A percentile compares a stretch with the other conserved stretches of the same genome.
These are phyloP conservation scores for Sylvia atricapilla DNA, from an alignment of 2,113 vertebrate species.

Conservation along the genomic window DNA sequence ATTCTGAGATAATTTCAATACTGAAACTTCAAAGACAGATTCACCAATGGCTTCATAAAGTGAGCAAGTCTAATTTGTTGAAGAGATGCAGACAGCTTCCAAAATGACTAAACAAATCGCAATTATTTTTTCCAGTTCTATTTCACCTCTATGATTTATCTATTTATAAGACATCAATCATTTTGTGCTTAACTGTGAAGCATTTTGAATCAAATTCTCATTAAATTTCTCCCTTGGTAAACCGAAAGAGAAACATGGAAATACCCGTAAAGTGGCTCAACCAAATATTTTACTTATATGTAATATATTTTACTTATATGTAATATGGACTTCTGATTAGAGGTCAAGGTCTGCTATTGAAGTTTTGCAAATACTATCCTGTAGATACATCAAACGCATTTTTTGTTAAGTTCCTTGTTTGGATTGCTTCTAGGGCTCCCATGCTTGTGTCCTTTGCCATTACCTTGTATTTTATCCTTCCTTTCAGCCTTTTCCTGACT, in stretches of 20 bases:
- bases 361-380: neutral
- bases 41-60: conserved; percentile 32
- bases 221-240: conserved; percentile 30
- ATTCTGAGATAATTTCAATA: conserved; percentile 54
- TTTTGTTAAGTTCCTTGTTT: neutral
- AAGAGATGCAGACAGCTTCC: conserved; percentile 30
- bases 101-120: conserved; percentile 46
- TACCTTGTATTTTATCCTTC: neutral
- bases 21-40: conserved; percentile 56
- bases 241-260: neutral
- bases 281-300: conserved; percentile 1
- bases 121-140: neutral
- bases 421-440: neutral
- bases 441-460: neutral
- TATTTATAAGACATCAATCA: neutral
- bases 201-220: neutral
- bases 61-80: conserved; percentile 37
- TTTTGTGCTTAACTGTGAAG: neutral
- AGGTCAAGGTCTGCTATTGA: neutral
- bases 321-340: neutral
- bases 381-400: neutral
- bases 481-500: neutral
- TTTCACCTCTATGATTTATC: neutral
- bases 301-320: neutral
- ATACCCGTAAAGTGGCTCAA: neutral